A percentile compares a stretch with the other conserved stretches of the same genome.
Evolutionary conservation across 2,888 invertebrate genomes (phyloP).

Genomic region (Cephalotes varians): DNA sequence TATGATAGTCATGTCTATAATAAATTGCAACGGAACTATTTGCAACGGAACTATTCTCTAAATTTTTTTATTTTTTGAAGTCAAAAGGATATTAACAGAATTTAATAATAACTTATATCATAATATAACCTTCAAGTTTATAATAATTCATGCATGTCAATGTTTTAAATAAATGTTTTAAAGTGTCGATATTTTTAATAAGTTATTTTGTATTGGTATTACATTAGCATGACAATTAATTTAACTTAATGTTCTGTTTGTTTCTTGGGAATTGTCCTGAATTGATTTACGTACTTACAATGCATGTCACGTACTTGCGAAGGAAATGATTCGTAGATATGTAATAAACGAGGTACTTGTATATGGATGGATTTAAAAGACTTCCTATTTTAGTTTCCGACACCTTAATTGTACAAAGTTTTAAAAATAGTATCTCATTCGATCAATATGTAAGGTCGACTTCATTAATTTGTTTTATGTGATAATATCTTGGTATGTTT

Average conservation of each 20-base stretch:
- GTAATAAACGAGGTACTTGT: slow-evolving; percentile 68
- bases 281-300: slow-evolving; percentile 63
- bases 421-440: slow-evolving; percentile 72
- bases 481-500: slow-evolving; percentile 33
- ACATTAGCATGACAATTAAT: neutral
- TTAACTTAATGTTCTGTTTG: slow-evolving; percentile 10
- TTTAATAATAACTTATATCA: neutral
- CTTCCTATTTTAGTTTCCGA: slow-evolving; percentile 73
- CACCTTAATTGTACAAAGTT: slow-evolving; percentile 61
- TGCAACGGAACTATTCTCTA: neutral
- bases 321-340: slow-evolving; percentile 69
- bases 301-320: slow-evolving; percentile 73
- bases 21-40: neutral
- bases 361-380: slow-evolving; percentile 68
- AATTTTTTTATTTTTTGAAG: neutral
- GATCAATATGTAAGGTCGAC: slow-evolving; percentile 48
- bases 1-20: neutral
- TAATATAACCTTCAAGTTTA: neutral
- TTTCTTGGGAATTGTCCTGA: slow-evolving; percentile 45
- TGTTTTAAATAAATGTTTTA: too few relatives aligned
- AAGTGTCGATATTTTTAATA: too few relatives aligned
- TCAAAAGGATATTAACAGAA: neutral
- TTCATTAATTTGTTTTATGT: slow-evolving; percentile 54
- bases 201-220: too few relatives aligned
- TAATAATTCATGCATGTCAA: too few relatives aligned